phyloP scores from a whole-genome alignment of 2,888 invertebrate species.

The Drosophila koepferae region DNA sequence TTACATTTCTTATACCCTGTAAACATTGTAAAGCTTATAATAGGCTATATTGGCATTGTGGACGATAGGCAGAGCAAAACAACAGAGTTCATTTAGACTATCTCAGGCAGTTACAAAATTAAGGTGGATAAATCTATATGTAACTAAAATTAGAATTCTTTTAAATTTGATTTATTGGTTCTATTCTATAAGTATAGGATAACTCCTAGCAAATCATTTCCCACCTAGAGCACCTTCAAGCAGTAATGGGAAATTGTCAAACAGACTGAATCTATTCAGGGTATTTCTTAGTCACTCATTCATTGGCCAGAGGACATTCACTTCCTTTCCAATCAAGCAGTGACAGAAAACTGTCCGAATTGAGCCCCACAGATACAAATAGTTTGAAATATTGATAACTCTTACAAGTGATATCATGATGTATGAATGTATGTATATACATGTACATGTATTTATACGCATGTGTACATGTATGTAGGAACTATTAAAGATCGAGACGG shows the following conservation, averaged over 20 bases:
- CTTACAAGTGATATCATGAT: slow-evolving; percentile 2
- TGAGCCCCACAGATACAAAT: background rate
- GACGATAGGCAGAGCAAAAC: background rate
- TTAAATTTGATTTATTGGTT: background rate
- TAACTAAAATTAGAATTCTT: background rate
- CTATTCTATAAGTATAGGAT: no score
- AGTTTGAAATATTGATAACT: slow-evolving; percentile 3
- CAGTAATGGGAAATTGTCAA: no score
- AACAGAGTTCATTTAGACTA: no score
- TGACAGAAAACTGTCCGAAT: slow-evolving; percentile 13
- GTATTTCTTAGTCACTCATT: background rate
- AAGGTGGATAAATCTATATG: no score
- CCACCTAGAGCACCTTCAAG: background rate
- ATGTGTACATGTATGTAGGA: background rate
- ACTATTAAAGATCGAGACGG: slow-evolving; percentile 35
- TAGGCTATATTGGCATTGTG: background rate
- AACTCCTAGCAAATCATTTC: background rate
- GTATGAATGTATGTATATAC: background rate
- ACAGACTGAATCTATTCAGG: background rate
- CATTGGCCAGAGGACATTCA: background rate
- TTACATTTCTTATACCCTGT: slow-evolving; percentile 60
- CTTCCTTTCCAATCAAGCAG: slow-evolving; percentile 53
- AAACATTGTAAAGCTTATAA: background rate
- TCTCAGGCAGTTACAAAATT: background rate
- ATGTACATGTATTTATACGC: background rate